Conservation (phyloP, 2,888 invertebrate species). For the Ennomos quercinarius region DNA sequence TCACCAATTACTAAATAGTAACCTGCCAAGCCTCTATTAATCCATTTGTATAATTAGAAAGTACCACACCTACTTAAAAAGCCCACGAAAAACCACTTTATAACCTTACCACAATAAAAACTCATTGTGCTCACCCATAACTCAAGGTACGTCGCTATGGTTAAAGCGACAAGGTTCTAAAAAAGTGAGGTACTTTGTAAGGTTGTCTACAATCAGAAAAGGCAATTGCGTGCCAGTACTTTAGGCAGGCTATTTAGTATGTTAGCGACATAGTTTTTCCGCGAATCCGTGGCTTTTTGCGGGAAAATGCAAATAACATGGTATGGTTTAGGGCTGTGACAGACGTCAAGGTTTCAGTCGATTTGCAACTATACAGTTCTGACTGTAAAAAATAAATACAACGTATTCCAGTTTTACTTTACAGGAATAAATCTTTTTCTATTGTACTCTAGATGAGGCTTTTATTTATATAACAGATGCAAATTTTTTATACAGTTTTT, state of each 20-base stretch:
- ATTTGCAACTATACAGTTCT: no score
- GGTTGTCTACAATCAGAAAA: conserved; percentile 3
- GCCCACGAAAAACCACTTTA: background rate
- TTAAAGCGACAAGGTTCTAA: conserved; percentile 8
- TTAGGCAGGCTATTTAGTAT: conserved; percentile 21
- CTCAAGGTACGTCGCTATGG: background rate
- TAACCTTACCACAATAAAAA: conserved; percentile 2
- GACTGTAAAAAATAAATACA: no score
- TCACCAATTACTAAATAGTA: conserved; percentile 46
- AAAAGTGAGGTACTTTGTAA: background rate
- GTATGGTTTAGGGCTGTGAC: conserved; percentile 1
- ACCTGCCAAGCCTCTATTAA: conserved; percentile 50
- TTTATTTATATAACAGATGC: no score
- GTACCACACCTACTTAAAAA: conserved; percentile 31
- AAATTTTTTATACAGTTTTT: no score
- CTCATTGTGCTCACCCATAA: background rate
- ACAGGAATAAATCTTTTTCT: no score
- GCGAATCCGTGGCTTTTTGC: conserved; percentile 12
- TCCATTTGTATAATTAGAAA: conserved; percentile 68
- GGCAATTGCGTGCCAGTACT: conserved; percentile 19
- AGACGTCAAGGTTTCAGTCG: no score
- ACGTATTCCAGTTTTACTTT: no score
- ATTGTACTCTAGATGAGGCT: no score
- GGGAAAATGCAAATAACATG: conserved; percentile 17
- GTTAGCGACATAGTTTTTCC: conserved; percentile 25